phyloP scores from a whole-genome alignment of 2,888 invertebrate species.

The Hedychridium roseum region DNA sequence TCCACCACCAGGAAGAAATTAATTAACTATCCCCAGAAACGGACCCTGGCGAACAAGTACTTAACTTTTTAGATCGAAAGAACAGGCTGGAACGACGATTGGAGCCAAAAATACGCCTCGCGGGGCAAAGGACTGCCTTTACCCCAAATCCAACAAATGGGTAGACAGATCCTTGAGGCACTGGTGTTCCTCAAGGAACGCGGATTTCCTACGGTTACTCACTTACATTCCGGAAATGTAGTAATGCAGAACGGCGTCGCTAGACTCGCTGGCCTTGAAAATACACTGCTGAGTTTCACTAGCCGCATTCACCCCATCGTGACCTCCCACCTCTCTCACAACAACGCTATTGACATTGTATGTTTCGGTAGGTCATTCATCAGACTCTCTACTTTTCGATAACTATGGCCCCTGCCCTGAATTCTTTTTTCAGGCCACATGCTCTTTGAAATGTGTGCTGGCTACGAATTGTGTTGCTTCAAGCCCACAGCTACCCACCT shows the following conservation, averaged over 20 bases:
- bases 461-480: slow-evolving; percentile 79
- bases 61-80: slow-evolving; percentile 55
- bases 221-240: slow-evolving; percentile 90
- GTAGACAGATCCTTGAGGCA: slow-evolving; percentile 87
- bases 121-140: slow-evolving; percentile 76
- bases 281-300: slow-evolving; percentile 79
- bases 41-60: too few relatives aligned
- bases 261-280: slow-evolving; percentile 86
- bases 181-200: slow-evolving; percentile 85
- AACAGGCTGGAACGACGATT: slow-evolving; percentile 82
- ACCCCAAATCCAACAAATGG: slow-evolving; percentile 85
- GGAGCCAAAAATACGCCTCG: slow-evolving; percentile 77
- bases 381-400: background rate
- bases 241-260: slow-evolving; percentile 93
- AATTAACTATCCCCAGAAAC: too few relatives aligned
- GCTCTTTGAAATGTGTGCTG: slow-evolving; percentile 91
- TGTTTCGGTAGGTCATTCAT: slow-evolving; percentile 71
- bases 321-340: slow-evolving; percentile 64
- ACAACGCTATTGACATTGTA: slow-evolving; percentile 71
- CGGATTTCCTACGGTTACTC: slow-evolving; percentile 86
- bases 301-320: slow-evolving; percentile 70
- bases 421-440: slow-evolving; percentile 70
- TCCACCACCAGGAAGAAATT: too few relatives aligned
- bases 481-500: slow-evolving; percentile 79
- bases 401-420: too few relatives aligned